Evolutionary conservation across 2,888 invertebrate genomes (phyloP), one percentile per base, ranked within the genome.

Genomic region (Andrena marginata): DNA sequence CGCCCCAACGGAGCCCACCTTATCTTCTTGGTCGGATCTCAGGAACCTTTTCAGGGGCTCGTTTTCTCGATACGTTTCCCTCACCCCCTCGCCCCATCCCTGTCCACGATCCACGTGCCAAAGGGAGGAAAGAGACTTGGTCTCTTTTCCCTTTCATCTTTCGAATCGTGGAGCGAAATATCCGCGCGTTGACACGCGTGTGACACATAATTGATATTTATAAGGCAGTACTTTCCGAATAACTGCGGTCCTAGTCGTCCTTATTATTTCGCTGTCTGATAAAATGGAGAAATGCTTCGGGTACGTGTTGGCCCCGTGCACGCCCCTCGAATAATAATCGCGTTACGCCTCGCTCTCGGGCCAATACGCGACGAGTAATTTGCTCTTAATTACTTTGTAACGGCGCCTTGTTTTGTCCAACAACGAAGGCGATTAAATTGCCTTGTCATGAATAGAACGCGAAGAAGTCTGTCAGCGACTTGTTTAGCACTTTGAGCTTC

Each of bases 11-110:
- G 42, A 84, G 79, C 10, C 62, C 62, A 63, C 77, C 77, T 74
- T 87, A 84, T 87, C 84, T 84, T 67, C 64, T 64, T 77, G 78
- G 62, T 68, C 71, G 71, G 77, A 84, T 88, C 86, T 77, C 56
- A 33, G 62, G 64, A 35, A 76, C 67, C 81, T 85, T 83, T 81
- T 79, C 85, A 86, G 49, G 56, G 33, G 63, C 85, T 88, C 83
- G 77, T 85, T 87, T 87, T 31, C 82, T 74, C 82, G 62, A 84
- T 84, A 84, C 73, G 78, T 86, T 80, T 73, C 67, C n/a, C 33
- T 26, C 7, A 16, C 20, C 7, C 16, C n/a, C 23, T 33, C 26
- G 23, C 42, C 56, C 49, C 16, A 10, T 8, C n/a, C 2, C 35
- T 20, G 29, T 49, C 31, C 51, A n/a, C 31, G 26, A 60, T 26